phyloP scores from a whole-genome alignment of 2,888 invertebrate species.

The Metopia argyrocephala region DNA sequence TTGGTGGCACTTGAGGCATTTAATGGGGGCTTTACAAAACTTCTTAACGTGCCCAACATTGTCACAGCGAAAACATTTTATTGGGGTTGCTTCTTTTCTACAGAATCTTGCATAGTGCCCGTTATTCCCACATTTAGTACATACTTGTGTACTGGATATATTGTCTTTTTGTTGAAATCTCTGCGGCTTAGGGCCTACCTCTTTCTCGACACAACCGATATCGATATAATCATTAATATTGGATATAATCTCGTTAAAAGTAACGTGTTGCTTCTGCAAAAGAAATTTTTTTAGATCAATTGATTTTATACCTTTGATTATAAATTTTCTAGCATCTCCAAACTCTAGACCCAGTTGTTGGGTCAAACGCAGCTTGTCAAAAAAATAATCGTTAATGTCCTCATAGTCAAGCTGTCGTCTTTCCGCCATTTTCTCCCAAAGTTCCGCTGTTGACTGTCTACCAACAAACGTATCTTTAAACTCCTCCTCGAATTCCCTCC shows the following conservation, averaged over 20 bases:
- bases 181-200: not conserved
- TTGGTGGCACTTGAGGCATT: constrained; percentile 42
- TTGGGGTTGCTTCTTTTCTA: constrained; percentile 21
- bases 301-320: constrained; percentile 29
- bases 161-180: constrained; percentile 6
- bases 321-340: constrained; percentile 27
- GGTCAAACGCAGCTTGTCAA: constrained; percentile 31
- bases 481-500: not conserved
- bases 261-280: constrained; percentile 22
- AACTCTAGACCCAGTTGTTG: constrained; percentile 42
- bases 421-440: not conserved
- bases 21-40: constrained; percentile 31
- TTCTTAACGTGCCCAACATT: constrained; percentile 41
- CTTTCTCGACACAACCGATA: constrained; percentile 10
- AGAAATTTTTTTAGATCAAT: constrained; percentile 44
- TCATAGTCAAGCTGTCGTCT: too few species aligned
- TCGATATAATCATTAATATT: constrained; percentile 23
- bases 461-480: not conserved
- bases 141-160: not conserved
- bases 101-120: constrained; percentile 44
- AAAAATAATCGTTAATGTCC: constrained; percentile 35
- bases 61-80: constrained; percentile 32
- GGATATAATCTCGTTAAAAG: constrained; percentile 35
- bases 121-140: constrained; percentile 30
- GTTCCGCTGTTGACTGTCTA: not conserved